Evolutionary conservation across 1,140 invertebrate genomes (phyloP).

Genomic region (Achroia grisella): DNA sequence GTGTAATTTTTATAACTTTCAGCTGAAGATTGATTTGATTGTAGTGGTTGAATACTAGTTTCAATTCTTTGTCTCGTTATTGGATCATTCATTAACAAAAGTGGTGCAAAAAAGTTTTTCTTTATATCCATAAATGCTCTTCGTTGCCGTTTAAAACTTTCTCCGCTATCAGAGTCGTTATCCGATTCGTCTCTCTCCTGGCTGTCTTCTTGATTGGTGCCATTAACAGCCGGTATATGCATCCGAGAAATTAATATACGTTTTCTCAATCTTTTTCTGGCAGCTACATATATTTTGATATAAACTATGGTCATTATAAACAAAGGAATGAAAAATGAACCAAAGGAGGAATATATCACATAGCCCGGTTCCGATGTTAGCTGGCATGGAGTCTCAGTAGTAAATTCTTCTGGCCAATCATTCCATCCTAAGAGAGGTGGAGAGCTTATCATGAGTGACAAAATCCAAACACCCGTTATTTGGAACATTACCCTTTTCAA

Average conservation of each 20-base stretch:
- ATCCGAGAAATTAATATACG: conserved; percentile 82
- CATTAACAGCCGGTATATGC: conserved; percentile 62
- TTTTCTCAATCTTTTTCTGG: conserved; percentile 81
- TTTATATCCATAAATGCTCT: conserved; percentile 29
- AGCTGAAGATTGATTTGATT: conserved; percentile 5
- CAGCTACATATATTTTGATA: conserved; percentile 91
- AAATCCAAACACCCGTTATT: conserved; percentile 91
- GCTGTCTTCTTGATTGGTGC: conserved; percentile 32
- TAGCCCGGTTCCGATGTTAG: conserved; percentile 87
- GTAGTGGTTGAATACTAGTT: conserved; percentile 10
- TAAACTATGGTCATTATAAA: conserved; percentile 96
- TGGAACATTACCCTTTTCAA: conserved; percentile 88
- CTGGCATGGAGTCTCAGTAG: conserved; percentile 77
- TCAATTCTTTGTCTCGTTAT: conserved; percentile 16
- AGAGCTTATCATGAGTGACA: conserved; percentile 91
- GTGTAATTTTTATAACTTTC: conserved; percentile 9
- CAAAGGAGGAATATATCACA: conserved; percentile 92
- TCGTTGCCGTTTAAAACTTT: conserved; percentile 22
- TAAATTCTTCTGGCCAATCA: conserved; percentile 89
- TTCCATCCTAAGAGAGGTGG: conserved; percentile 96
- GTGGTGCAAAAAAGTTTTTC: conserved; percentile 28
- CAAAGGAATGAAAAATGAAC: conserved; percentile 95
- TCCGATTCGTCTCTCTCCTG: conserved; percentile 53
- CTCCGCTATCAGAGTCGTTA: conserved; percentile 33
- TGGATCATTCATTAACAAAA: conserved; percentile 22